Evolutionary conservation across 2,113 vertebrate species (phyloP).

Genomic region (Pitta sordida): DNA sequence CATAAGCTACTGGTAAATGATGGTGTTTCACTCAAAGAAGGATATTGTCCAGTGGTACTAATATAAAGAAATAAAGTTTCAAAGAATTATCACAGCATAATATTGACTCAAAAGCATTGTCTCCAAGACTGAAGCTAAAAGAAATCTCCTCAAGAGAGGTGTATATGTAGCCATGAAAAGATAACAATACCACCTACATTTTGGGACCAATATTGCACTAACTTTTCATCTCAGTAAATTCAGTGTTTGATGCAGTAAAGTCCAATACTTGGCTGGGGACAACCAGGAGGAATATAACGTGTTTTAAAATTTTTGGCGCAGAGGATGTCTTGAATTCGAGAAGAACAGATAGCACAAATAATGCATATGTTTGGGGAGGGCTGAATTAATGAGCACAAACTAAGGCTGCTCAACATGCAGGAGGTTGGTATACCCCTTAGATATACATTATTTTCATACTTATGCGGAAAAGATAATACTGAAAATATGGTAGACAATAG

Average conservation of each 20-base stretch:
- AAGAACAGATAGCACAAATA: background rate
- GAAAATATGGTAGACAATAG: background rate
- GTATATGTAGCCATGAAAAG: slow-evolving; percentile 12
- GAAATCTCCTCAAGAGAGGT: slow-evolving; percentile 39
- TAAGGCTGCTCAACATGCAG: background rate
- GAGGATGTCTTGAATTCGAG: background rate
- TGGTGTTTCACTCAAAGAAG: slow-evolving; percentile 15
- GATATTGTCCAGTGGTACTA: slow-evolving; percentile 35
- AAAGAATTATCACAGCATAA: slow-evolving; percentile 36
- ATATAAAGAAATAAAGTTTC: slow-evolving; percentile 30
- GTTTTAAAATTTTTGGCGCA: background rate
- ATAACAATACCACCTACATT: slow-evolving; percentile 10
- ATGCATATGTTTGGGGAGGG: background rate
- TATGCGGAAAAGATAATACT: background rate
- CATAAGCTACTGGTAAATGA: slow-evolving; percentile 48
- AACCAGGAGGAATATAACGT: accelerated
- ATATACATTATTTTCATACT: background rate
- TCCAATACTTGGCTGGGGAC: background rate
- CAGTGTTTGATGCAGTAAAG: background rate
- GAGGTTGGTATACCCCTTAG: background rate
- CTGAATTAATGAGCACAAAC: background rate
- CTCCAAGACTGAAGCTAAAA: slow-evolving; percentile 27
- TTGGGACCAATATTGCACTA: background rate
- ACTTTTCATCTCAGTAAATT: slow-evolving; percentile 31
- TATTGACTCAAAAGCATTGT: slow-evolving; percentile 11